Base-by-base conservation (phyloP, 2,888 invertebrate species). In the Dolomedes plantarius region DNA sequence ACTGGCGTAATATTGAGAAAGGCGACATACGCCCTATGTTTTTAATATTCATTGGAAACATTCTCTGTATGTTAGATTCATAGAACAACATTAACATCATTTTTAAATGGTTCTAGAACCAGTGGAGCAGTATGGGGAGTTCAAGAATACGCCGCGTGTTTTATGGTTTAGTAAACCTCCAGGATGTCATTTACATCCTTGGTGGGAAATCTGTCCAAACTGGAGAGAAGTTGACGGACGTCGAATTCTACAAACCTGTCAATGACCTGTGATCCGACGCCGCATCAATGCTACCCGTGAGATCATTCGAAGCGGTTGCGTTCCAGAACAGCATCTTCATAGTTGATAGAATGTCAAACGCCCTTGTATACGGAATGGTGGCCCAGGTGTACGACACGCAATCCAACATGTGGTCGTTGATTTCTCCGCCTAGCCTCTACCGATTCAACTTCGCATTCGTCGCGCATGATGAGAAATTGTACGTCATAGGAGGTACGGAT, bases 31-130 rank as follows among this genome's bases (percentile, higher is more conserved):
- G 71, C 1, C 71, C 82, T 0, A 64, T 69, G n/a, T 64, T 28
- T 32, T 3, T 82, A 0, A 13, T 75, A 9, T 28, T 36, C n/a
- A n/a, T 65, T n/a, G n/a, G n/a, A n/a, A n/a, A n/a, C n/a, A n/a
- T n/a, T n/a, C n/a, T n/a, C n/a, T n/a, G n/a, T n/a, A 62, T 82
- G 32, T 75, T 82, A n/a, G 71, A 76, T 27, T 32, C 41, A 2
- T 82, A 28, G 36, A n/a, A 64, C 3, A 71, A 46, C 28, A 41
- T 31, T n/a, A 76, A 27, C 9, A 0, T 71, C 19, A 23, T 28
- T 6, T 76, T 71, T 28, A 39, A 71, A n/a, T 13, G 82, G 7
- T 11, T 32, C 1, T 31, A 71, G 1, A 41, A 64, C 11, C 16
- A 41, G 27, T 71, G 62, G 64, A 23, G n/a, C 19, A 62, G 13